Evolutionary conservation across 2,113 vertebrate genomes (phyloP).

Genomic region (Oryzias celebensis): DNA sequence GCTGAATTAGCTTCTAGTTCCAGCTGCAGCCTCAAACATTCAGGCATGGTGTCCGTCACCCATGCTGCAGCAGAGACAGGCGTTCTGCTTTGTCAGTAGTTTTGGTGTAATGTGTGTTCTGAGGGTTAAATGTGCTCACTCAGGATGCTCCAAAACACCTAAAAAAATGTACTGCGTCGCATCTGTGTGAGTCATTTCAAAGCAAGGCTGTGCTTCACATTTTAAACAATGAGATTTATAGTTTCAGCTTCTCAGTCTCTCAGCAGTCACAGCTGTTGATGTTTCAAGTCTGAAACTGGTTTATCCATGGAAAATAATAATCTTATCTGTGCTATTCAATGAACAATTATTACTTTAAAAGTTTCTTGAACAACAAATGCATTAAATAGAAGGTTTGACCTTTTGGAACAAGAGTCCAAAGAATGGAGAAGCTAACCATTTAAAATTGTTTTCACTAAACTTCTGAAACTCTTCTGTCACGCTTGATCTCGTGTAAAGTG

Average conservation of each 20-base stretch:
- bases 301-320: no score
- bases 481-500: no score
- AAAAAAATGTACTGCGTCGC: neutral
- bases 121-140: constrained; percentile 1
- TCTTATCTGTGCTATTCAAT: no score
- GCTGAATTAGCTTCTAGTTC: constrained; percentile 29
- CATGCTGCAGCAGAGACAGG: constrained; percentile 17
- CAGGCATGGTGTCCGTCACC: constrained; percentile 3
- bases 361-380: no score
- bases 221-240: neutral
- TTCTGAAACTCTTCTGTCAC: no score
- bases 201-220: neutral
- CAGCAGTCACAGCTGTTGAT: neutral
- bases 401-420: no score
- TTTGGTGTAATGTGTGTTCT: constrained; percentile 7
- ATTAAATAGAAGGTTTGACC: no score
- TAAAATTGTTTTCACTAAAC: no score
- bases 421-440: no score
- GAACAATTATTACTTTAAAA: no score
- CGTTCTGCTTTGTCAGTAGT: constrained; percentile 18
- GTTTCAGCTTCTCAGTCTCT: neutral
- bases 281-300: no score
- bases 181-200: neutral
- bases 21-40: constrained; percentile 20
- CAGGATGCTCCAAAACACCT: neutral